Percentiles rank a stretch among this genome's conserved stretches.
Conservation (phyloP, 1,140 invertebrate species). For the Scaptomyza pallida region DNA sequence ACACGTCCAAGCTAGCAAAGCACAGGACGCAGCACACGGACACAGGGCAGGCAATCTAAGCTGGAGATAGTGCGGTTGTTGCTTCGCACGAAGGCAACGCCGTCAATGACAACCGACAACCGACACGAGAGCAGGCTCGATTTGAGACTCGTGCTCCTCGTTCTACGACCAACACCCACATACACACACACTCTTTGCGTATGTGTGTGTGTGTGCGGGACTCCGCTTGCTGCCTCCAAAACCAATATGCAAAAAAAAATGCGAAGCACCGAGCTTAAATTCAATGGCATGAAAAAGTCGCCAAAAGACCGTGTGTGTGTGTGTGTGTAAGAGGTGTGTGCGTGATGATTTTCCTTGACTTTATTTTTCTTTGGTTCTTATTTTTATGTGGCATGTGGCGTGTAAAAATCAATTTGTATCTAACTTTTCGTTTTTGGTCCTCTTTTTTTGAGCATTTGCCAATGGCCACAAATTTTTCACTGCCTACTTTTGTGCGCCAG, state of each 20-base stretch:
- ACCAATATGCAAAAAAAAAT: constrained; percentile 58
- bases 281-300: constrained; percentile 56
- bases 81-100: constrained; percentile 61
- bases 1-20: neutral
- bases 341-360: constrained; percentile 44
- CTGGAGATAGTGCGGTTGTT: constrained; percentile 65
- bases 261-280: constrained; percentile 52
- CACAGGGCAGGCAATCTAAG: constrained; percentile 8
- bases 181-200: constrained; percentile 59
- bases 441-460: constrained; percentile 10
- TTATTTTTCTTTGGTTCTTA: constrained; percentile 10
- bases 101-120: constrained; percentile 24
- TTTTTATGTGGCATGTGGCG: constrained; percentile 45
- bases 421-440: constrained; percentile 36
- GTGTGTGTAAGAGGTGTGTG: constrained; percentile 9
- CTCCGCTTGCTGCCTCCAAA: constrained; percentile 9
- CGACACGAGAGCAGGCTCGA: constrained; percentile 36
- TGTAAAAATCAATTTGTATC: constrained; percentile 70
- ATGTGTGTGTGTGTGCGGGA: constrained; percentile 18
- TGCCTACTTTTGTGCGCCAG: constrained; percentile 53
- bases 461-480: constrained; percentile 41
- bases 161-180: constrained; percentile 69
- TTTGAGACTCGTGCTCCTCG: constrained; percentile 31
- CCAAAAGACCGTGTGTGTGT: constrained; percentile 23
- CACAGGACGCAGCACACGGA: neutral